phyloP scores from a whole-genome alignment of 2,888 invertebrate genomes.

The Xylophagus ater region DNA sequence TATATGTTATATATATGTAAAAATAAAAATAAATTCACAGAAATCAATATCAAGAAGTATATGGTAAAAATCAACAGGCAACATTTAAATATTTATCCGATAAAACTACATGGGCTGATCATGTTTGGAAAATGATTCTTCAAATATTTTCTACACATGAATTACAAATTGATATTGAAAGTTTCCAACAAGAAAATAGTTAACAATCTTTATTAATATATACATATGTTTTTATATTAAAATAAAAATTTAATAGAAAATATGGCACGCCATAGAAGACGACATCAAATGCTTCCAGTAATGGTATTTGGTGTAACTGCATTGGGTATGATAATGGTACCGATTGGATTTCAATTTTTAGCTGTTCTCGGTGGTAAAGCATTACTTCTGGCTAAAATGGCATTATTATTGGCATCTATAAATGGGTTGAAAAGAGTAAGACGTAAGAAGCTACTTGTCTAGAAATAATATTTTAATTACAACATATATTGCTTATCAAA shows the following conservation, averaged over 20 bases:
- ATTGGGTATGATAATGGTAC: conserved; percentile 63
- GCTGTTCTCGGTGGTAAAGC: conserved; percentile 75
- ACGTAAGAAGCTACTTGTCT: too few relatives aligned
- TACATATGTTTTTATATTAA: conserved; percentile 17
- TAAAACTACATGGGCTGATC: conserved; percentile 45
- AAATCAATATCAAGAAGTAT: too few relatives aligned
- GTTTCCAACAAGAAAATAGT: too few relatives aligned
- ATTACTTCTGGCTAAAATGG: conserved; percentile 67
- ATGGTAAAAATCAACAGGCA: too few relatives aligned
- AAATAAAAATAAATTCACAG: too few relatives aligned
- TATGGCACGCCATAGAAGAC: conserved; percentile 42
- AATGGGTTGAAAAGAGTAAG: conserved; percentile 64
- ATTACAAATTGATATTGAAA: conserved; percentile 50
- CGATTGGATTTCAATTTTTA: conserved; percentile 75
- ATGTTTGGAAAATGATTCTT: conserved; percentile 47
- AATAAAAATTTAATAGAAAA: conserved; percentile 19
- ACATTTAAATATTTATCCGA: too few relatives aligned
- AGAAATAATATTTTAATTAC: conserved; percentile 33
- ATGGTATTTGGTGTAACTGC: conserved; percentile 70
- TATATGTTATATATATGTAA: too few relatives aligned
- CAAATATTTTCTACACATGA: conserved; percentile 53
- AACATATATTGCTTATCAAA: conserved; percentile 25
- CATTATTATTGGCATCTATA: conserved; percentile 64
- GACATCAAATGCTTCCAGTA: conserved; percentile 60
- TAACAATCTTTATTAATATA: too few relatives aligned